Percentiles rank a stretch among this genome's conserved stretches.
These are phyloP conservation scores for Drosophila miranda DNA, from an alignment of 1,140 invertebrate species.

Conservation along the genomic window DNA sequence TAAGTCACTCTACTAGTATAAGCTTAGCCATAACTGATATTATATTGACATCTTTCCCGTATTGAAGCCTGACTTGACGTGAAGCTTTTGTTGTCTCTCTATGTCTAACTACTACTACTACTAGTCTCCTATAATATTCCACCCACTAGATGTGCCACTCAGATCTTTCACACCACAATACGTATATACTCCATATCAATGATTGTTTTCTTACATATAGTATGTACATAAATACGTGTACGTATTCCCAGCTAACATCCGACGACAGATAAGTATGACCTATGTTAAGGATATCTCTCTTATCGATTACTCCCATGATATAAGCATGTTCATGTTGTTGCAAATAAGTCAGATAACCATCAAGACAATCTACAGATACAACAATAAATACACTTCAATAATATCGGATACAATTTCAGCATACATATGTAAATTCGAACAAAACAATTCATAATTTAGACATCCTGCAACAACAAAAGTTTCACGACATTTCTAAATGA, in stretches of 20 bases:
- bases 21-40: conserved; percentile 27
- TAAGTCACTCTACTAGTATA: conserved; percentile 18
- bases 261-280: no score
- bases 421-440: not conserved
- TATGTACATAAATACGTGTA: not conserved
- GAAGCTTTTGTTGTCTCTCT: conserved; percentile 76
- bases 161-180: conserved; percentile 8
- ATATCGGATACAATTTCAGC: no score
- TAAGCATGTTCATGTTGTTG: conserved; percentile 1
- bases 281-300: no score
- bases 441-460: not conserved
- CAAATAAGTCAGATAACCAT: not conserved
- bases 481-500: conserved; percentile 54
- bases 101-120: conserved; percentile 26
- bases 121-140: conserved; percentile 10
- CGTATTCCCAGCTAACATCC: no score
- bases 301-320: no score
- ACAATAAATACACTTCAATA: no score
- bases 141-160: not conserved
- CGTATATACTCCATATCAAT: not conserved
- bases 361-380: not conserved
- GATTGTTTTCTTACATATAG: not conserved
- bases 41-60: conserved; percentile 9
- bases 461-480: conserved; percentile 40
- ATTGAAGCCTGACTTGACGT: conserved; percentile 70